Percentiles rank a stretch among this genome's conserved stretches.
Conservation (phyloP, 1,140 invertebrate species). For the Drosophila nigromelanica region DNA sequence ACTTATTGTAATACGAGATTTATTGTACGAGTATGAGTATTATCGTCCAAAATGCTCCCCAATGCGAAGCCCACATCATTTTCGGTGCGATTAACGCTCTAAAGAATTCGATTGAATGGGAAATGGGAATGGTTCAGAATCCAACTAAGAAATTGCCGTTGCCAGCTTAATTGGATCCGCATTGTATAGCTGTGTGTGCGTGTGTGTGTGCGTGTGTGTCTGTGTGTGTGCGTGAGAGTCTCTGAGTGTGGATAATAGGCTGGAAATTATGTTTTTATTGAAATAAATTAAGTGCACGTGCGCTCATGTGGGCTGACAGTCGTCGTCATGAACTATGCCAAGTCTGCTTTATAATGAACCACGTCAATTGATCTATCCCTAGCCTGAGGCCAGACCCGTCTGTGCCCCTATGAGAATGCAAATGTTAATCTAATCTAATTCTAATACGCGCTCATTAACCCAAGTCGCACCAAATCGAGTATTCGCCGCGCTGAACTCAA, state of each 20-base stretch:
- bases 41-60: conserved; percentile 20
- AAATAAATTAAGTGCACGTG: conserved; percentile 82
- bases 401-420: conserved; percentile 60
- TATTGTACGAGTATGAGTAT: conserved; percentile 70
- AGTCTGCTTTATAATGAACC: conserved; percentile 28
- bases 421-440: conserved; percentile 74
- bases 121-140: conserved; percentile 23
- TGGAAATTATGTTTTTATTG: conserved; percentile 80
- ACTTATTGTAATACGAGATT: conserved; percentile 73
- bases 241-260: conserved; percentile 71
- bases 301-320: conserved; percentile 62
- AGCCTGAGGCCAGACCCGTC: conserved; percentile 16
- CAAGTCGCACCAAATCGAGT: neutral
- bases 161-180: conserved; percentile 69
- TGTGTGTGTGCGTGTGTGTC: conserved; percentile 1
- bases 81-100: conserved; percentile 74
- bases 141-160: conserved; percentile 32
- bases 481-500: neutral
- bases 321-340: conserved; percentile 7
- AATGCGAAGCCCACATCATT: conserved; percentile 64
- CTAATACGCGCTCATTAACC: conserved; percentile 26
- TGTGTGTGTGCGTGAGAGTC: conserved; percentile 27
- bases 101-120: conserved; percentile 30
- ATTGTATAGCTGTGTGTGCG: conserved; percentile 21
- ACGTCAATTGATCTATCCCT: conserved; percentile 30